phyloP scores from a whole-genome alignment of 2,113 vertebrate genomes.

The Condylura cristata region DNA sequence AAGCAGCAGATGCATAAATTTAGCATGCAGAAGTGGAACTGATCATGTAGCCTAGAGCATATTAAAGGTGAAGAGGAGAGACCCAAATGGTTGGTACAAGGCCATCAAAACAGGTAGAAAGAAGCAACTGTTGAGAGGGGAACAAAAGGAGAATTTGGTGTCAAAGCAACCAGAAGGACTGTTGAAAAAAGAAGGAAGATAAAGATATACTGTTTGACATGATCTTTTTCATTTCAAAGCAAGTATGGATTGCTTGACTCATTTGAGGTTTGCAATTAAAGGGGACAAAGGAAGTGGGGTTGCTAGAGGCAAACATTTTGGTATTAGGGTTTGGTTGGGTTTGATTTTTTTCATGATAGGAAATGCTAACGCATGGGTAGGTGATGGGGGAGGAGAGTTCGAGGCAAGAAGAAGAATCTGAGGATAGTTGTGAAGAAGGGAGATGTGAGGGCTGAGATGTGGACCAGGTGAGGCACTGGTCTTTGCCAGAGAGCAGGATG shows the following conservation, averaged over 20 bases:
- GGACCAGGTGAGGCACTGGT: neutral
- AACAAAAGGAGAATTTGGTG: neutral
- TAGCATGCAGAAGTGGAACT: neutral
- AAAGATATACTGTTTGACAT: neutral
- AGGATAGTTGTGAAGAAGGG: neutral
- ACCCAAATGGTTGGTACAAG: neutral
- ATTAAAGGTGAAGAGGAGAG: neutral
- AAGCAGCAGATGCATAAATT: neutral
- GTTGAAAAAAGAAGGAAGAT: neutral
- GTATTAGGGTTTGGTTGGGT: too few species aligned
- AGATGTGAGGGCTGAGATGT: fast-evolving
- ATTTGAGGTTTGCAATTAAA: neutral
- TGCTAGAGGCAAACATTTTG: neutral
- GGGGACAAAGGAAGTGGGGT: neutral
- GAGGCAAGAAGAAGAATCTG: too few species aligned
- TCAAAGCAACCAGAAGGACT: neutral
- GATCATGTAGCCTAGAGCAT: neutral
- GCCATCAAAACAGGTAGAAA: neutral
- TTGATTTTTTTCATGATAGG: neutral
- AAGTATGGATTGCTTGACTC: neutral
- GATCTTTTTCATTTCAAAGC: neutral
- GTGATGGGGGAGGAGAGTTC: neutral
- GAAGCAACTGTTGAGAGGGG: neutral
- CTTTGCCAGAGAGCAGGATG: neutral
- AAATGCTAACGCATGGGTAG: neutral